phyloP scores from a whole-genome alignment of 2,113 vertebrate species.

The Chaenogobius annularis region DNA sequence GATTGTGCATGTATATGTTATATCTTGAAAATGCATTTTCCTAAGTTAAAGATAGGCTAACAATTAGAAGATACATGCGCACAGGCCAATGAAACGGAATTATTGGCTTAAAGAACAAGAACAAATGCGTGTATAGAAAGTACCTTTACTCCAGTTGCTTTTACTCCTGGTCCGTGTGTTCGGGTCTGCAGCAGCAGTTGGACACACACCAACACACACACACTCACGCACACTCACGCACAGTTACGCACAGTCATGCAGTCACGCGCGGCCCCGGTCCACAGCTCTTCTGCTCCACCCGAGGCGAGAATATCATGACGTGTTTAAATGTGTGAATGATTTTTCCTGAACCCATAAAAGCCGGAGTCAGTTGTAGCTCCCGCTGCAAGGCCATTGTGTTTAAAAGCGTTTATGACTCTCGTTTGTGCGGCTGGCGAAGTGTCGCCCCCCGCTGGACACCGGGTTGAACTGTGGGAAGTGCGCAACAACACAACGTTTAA shows the following conservation, averaged over 20 bases:
- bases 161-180: too few relatives aligned
- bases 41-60: too few relatives aligned
- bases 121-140: too few relatives aligned
- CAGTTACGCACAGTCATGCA: too few relatives aligned
- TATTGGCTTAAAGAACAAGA: too few relatives aligned
- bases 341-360: constrained; percentile 49
- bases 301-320: neutral
- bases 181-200: too few relatives aligned
- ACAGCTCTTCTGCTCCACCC: neutral
- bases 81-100: too few relatives aligned
- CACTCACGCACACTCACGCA: neutral
- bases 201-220: too few relatives aligned
- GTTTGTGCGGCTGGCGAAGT: constrained; percentile 73
- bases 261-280: neutral
- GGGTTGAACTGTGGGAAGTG: neutral
- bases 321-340: constrained; percentile 9
- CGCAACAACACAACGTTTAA: neutral
- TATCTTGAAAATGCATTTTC: too few relatives aligned
- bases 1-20: too few relatives aligned
- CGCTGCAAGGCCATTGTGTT: constrained; percentile 35
- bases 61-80: too few relatives aligned
- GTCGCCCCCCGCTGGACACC: constrained; percentile 82
- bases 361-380: constrained; percentile 26
- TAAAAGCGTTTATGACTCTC: constrained; percentile 3
- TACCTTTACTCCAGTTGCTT: too few relatives aligned